Conservation (phyloP, 1,140 invertebrate genomes). For the Sarcophaga bullata region DNA sequence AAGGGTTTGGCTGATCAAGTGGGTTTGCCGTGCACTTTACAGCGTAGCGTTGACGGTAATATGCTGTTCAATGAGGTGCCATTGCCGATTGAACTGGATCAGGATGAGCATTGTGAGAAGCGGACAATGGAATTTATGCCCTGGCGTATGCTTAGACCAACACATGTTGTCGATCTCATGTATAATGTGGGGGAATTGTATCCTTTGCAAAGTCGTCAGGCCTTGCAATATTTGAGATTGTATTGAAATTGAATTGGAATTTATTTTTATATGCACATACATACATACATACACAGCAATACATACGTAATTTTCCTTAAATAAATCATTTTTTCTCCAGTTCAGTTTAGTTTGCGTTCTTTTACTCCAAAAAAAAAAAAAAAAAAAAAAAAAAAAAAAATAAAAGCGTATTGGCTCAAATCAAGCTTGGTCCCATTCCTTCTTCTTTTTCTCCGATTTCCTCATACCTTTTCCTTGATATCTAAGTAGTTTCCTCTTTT, state of each 20-base stretch:
- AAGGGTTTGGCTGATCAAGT: slow-evolving; percentile 74
- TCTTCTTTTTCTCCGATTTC: too few species aligned
- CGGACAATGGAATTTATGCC: slow-evolving; percentile 65
- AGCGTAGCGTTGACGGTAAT: slow-evolving; percentile 68
- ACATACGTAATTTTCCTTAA: too few species aligned
- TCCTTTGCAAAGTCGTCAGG: slow-evolving; percentile 65
- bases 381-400: too few species aligned
- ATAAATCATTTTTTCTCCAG: too few species aligned
- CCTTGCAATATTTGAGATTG: slow-evolving; percentile 57
- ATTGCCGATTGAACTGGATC: slow-evolving; percentile 66
- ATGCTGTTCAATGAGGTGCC: slow-evolving; percentile 73
- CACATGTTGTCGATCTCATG: slow-evolving; percentile 73
- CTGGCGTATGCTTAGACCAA: slow-evolving; percentile 69
- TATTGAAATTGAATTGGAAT: slow-evolving; percentile 24
- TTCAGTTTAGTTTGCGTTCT: too few species aligned
- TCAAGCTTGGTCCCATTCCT: too few species aligned
- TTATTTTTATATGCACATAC: neutral
- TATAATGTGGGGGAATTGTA: slow-evolving; percentile 68
- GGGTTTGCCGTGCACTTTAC: slow-evolving; percentile 70
- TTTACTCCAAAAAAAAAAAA: too few species aligned
- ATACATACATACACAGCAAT: too few species aligned
- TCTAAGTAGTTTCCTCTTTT: too few species aligned
- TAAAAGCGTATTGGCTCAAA: too few species aligned
- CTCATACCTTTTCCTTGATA: too few species aligned
- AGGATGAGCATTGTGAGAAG: slow-evolving; percentile 57